Percentiles rank a stretch among this genome's conserved stretches.
phyloP scores from a whole-genome alignment of 2,113 vertebrate species.

The Isurus oxyrinchus region DNA sequence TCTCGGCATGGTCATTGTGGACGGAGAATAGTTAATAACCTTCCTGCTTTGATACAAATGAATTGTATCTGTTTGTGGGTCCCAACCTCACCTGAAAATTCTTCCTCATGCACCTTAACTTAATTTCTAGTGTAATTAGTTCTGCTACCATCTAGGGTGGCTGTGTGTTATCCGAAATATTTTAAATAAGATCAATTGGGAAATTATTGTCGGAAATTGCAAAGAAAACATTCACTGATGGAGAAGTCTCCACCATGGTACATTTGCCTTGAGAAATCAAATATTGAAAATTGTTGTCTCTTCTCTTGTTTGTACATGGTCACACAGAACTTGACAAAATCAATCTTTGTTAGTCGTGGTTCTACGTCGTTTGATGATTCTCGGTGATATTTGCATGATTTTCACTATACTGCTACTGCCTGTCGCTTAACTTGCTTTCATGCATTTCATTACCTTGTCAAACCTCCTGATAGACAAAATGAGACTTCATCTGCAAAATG shows the following conservation, averaged over 20 bases:
- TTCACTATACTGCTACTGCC: constrained; percentile 66
- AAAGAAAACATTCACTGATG: background rate
- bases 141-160: background rate
- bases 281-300: background rate
- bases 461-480: constrained; percentile 70
- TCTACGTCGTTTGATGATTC: constrained; percentile 55
- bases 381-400: constrained; percentile 67
- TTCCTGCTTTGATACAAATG: background rate
- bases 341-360: constrained; percentile 56
- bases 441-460: constrained; percentile 71
- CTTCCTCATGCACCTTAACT: too few species aligned
- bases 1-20: background rate
- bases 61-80: background rate
- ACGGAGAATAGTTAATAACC: background rate
- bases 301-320: background rate
- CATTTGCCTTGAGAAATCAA: background rate
- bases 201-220: background rate
- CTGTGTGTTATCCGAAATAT: background rate
- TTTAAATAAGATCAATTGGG: background rate
- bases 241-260: background rate
- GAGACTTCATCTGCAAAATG: constrained; percentile 70
- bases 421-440: constrained; percentile 73
- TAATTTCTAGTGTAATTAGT: background rate
- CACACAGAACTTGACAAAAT: constrained; percentile 42
- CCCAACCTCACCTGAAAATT: too few species aligned